Base-by-base conservation (phyloP, 2,113 vertebrate species). In the Paradoxurus hermaphroditus region DNA sequence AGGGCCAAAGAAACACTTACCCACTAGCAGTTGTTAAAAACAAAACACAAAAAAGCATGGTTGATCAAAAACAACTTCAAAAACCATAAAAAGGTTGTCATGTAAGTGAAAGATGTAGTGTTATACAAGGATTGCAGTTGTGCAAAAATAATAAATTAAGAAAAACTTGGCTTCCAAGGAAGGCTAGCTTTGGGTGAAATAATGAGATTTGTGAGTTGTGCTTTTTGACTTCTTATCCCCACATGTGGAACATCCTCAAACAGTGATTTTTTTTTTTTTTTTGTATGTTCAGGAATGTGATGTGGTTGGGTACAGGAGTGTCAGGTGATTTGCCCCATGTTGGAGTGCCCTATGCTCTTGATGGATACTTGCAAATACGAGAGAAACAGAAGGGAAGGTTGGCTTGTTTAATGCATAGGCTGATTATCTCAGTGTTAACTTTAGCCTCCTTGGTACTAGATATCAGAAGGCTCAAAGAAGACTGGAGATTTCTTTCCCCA, bases 131-230 rank as follows among this genome's bases (percentile, higher is more conserved):
- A 77, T 82, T 62, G 41, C 59, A 84, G 0, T 27, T 78, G 10
- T 87, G 41, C 78, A 23, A 44, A 85, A 73, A 59, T 95, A 49
- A 70, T 72, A 72, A 94, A 75, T 81, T 18, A 82, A 56, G 19
- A 56, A 67, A 92, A 65, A 49, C 34, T 46, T 27, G 77, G n/a
- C 19, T 92, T 83, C 14, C 29, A 90, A 91, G 92, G 67, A 90
- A 93, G 90, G 62, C 39, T 78, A 88, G 39, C 72, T 85, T 95
- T 97, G 94, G 88, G 82, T 87, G 59, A 84, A 86, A 19, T 59
- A 13, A 63, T 77, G 53, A 83, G 86, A 78, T 82, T 13, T 39
- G 21, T 18, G n/a, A 75, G 7, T 16, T 31, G 19, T 68, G 78
- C 59, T 44, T 88, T 81, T 83, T 86, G 75, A 25, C n/a, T 62